Base-by-base conservation (phyloP, 2,888 invertebrate genomes). In the Drosophila borborema region DNA sequence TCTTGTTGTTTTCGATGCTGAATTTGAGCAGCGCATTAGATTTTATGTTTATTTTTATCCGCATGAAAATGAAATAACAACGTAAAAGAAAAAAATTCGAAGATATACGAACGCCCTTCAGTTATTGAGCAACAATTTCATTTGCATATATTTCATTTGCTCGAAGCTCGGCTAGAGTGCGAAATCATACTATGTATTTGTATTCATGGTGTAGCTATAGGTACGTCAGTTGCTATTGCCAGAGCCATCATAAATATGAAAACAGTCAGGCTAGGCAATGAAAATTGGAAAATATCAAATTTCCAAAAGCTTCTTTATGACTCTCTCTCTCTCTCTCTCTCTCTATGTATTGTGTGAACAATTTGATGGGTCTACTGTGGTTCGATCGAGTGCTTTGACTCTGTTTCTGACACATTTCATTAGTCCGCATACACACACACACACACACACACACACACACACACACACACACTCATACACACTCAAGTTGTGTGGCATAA, bases 231-330 rank as follows among this genome's bases (percentile, higher is more conserved):
- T 69, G 63, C 68, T 74, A 81, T 72, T 81, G 80, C 71, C 74
- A 56, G 53, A 64, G 80, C 80, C 70, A 80, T 70, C 77, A 72
- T 81, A 79, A 81, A 81, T 55, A 81, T 80, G 72, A 71, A 77
- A 81, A 74, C 74, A 77, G 72, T 31, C 77, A 74, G 73, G 72
- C 66, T 70, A 67, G 76, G 86, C 85, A 86, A 80, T 86, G 82
- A 81, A 86, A 86, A 86, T 85, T 85, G 86, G 80, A 86, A 86
- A 86, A 86, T 86, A 86, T 86, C 86, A 84, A 86, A 86, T 85
- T 80, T 80, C 63, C 72, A 69, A 67, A 81, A 70, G 77, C 53
- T 59, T 67, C 72, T 56, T n/a, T 48, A 51, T 53, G 31, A 23
- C 20, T 36, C 6, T 40, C 16, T 16, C 5, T 40, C 10, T 36